Conservation (phyloP, 2,113 vertebrate species). For the Orycteropus afer region DNA sequence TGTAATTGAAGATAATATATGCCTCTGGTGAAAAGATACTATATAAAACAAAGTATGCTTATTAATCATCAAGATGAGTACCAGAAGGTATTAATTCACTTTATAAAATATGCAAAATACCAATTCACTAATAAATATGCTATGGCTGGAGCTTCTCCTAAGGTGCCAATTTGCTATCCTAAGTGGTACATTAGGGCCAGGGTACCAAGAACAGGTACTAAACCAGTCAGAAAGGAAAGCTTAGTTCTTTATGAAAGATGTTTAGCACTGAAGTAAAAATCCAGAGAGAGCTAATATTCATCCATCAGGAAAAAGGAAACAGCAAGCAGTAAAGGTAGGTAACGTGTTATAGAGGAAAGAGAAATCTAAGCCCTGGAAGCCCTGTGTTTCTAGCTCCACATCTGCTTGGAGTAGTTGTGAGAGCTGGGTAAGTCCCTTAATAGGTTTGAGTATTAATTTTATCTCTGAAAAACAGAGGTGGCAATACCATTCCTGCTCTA, state of each 20-base stretch:
- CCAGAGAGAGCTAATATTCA: background rate
- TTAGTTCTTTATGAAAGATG: background rate
- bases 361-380: background rate
- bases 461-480: background rate
- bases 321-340: fast-evolving
- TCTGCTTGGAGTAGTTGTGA: background rate
- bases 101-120: constrained; percentile 69
- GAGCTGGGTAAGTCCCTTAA: background rate
- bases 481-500: background rate
- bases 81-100: constrained; percentile 66
- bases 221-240: background rate
- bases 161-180: constrained; percentile 67
- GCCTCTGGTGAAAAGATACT: constrained; percentile 67
- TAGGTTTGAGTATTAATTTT: background rate
- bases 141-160: constrained; percentile 26
- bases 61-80: constrained; percentile 73
- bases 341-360: fast-evolving
- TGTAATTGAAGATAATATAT: constrained; percentile 73
- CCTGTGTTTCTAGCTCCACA: background rate
- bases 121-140: constrained; percentile 71
- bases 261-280: background rate
- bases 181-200: background rate
- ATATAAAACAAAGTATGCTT: constrained; percentile 72
- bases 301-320: background rate
- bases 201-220: background rate